Evolutionary conservation across 2,113 vertebrate species (phyloP).

Genomic region (Andinoacara biseriatus): DNA sequence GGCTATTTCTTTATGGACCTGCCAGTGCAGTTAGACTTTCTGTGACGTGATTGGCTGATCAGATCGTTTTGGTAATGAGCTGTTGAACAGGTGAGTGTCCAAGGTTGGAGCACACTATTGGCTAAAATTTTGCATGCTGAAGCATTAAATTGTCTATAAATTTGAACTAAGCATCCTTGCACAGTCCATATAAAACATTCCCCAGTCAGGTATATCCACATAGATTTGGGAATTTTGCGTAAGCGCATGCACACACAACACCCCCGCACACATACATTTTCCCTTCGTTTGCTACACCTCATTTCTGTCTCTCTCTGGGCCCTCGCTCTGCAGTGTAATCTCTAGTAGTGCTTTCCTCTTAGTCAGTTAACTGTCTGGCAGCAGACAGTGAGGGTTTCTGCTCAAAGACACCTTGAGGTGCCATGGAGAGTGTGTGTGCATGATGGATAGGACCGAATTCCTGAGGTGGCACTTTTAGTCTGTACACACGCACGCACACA

Average conservation of each 20-base stretch:
- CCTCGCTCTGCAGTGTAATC: constrained; percentile 62
- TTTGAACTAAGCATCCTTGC: background rate
- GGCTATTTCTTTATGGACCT: too few species aligned
- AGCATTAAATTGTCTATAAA: background rate
- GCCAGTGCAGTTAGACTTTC: background rate
- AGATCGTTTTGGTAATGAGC: background rate
- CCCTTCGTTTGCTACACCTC: background rate
- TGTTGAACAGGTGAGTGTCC: background rate
- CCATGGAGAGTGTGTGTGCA: constrained; percentile 42
- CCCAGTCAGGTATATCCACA: background rate
- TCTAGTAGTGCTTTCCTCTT: constrained; percentile 63
- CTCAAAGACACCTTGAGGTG: constrained; percentile 82
- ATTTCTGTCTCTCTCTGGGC: constrained; percentile 10
- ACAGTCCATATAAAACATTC: background rate
- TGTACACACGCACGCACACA: constrained; percentile 25
- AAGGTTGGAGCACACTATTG: background rate
- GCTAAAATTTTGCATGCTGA: background rate
- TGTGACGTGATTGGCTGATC: background rate
- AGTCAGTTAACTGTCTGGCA: constrained; percentile 69
- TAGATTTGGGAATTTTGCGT: background rate
- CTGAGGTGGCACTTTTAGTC: constrained; percentile 65
- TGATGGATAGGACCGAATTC: constrained; percentile 65
- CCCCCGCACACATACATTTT: background rate
- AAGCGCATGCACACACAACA: background rate
- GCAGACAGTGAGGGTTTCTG: constrained; percentile 54